Percentiles rank a stretch among this genome's conserved stretches.
phyloP scores from a whole-genome alignment of 2,888 invertebrate species.

The Hyalella azteca region DNA sequence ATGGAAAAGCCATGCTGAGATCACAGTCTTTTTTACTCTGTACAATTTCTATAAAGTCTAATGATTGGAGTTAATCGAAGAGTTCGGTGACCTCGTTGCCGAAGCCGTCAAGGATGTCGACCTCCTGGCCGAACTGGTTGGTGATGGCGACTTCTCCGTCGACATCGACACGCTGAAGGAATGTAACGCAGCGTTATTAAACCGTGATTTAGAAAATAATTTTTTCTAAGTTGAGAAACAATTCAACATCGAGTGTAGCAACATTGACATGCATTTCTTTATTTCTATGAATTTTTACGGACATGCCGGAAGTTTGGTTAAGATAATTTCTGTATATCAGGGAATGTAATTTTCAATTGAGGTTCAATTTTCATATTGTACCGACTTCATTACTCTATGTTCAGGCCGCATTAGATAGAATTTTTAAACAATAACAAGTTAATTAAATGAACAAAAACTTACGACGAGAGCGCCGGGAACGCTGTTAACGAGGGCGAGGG shows the following conservation, averaged over 20 bases:
- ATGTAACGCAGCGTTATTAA: too few relatives aligned
- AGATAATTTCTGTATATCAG: too few relatives aligned
- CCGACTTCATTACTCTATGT: too few relatives aligned
- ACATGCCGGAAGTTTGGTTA: too few relatives aligned
- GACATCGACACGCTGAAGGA: conserved; percentile 30
- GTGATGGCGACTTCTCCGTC: conserved; percentile 23
- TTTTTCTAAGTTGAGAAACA: too few relatives aligned
- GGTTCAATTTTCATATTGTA: too few relatives aligned
- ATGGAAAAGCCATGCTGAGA: not conserved
- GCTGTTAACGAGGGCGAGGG: conserved; percentile 23
- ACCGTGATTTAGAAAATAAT: too few relatives aligned
- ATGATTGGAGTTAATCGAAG: not conserved
- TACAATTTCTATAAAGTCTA: not conserved
- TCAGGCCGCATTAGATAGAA: too few relatives aligned
- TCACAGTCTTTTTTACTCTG: not conserved
- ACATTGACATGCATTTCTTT: too few relatives aligned
- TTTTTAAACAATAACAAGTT: not conserved
- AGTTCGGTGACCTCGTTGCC: conserved; percentile 28
- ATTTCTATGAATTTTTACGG: too few relatives aligned
- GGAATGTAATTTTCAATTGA: too few relatives aligned
- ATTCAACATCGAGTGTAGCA: too few relatives aligned
- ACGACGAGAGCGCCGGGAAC: conserved; percentile 43
- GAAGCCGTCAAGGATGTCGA: conserved; percentile 24
- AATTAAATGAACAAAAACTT: conserved; percentile 32
- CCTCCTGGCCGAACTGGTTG: conserved; percentile 37